Evolutionary conservation across 1,140 invertebrate species (phyloP).

Genomic region (Dreissena rostriformis): DNA sequence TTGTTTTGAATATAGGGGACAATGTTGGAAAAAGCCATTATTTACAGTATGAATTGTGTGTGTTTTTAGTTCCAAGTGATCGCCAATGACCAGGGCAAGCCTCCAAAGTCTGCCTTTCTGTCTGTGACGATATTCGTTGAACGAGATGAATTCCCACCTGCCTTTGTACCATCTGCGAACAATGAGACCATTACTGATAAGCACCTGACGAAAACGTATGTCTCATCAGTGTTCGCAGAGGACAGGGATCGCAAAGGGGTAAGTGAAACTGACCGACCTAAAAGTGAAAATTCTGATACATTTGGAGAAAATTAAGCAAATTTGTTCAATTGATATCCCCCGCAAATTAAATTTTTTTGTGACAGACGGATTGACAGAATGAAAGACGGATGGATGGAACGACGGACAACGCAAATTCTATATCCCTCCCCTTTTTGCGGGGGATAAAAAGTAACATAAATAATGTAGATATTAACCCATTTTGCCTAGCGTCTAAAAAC

Average conservation of each 20-base stretch:
- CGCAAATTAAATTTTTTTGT: too few species aligned
- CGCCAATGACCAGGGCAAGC: conserved; percentile 45
- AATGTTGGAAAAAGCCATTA: too few species aligned
- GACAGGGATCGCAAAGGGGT: conserved; percentile 17
- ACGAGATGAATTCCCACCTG: conserved; percentile 4
- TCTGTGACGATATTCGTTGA: conserved; percentile 25
- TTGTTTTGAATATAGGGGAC: too few species aligned
- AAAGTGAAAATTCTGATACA: neutral
- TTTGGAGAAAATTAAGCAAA: neutral
- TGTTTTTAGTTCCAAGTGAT: conserved; percentile 43
- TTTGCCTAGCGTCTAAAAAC: neutral
- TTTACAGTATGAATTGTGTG: too few species aligned
- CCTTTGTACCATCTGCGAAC: neutral
- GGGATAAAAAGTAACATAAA: too few species aligned
- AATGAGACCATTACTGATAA: conserved; percentile 42
- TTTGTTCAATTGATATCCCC: neutral
- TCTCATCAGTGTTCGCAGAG: conserved; percentile 9
- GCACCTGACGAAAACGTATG: neutral
- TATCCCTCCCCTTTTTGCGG: too few species aligned
- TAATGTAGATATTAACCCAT: too few species aligned
- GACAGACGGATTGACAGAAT: too few species aligned
- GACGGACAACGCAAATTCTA: too few species aligned
- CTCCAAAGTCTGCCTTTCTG: conserved; percentile 5
- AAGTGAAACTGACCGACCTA: neutral
- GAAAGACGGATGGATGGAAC: too few species aligned